These are phyloP conservation scores for Teleogryllus oceanicus DNA, from an alignment of 2,888 invertebrate genomes.

Conservation along the genomic window DNA sequence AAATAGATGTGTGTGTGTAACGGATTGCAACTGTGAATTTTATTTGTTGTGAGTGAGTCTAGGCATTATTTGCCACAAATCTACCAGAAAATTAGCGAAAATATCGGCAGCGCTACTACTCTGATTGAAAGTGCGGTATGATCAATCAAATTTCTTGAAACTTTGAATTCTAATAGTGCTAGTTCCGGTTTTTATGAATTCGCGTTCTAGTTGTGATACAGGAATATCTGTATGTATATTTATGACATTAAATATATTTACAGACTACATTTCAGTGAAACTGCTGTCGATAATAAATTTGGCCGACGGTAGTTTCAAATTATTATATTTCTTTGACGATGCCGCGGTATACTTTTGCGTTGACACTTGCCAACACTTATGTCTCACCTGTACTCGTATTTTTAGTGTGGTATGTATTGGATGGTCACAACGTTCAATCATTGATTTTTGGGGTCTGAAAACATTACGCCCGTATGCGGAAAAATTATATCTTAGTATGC, in stretches of 20 bases:
- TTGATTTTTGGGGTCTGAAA: constrained; percentile 25
- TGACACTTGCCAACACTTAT: too few species aligned
- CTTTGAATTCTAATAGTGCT: too few species aligned
- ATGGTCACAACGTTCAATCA: constrained; percentile 22
- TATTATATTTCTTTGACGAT: not conserved
- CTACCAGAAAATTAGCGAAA: not conserved
- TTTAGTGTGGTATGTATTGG: not conserved
- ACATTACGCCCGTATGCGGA: not conserved
- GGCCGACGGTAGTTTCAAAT: not conserved
- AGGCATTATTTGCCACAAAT: not conserved
- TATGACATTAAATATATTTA: not conserved
- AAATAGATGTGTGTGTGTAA: not conserved
- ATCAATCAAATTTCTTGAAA: not conserved
- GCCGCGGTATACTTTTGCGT: too few species aligned
- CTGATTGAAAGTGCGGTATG: not conserved
- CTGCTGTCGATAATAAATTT: not conserved
- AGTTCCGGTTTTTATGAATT: too few species aligned
- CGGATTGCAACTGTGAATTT: not conserved
- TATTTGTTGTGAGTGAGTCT: not conserved
- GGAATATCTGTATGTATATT: not conserved
- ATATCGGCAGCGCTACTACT: not conserved
- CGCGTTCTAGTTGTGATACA: not conserved
- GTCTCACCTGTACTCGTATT: not conserved
- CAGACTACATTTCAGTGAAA: not conserved
- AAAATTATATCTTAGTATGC: not conserved